Conservation (phyloP, 2,888 invertebrate genomes). For the Hipparchia semele region DNA sequence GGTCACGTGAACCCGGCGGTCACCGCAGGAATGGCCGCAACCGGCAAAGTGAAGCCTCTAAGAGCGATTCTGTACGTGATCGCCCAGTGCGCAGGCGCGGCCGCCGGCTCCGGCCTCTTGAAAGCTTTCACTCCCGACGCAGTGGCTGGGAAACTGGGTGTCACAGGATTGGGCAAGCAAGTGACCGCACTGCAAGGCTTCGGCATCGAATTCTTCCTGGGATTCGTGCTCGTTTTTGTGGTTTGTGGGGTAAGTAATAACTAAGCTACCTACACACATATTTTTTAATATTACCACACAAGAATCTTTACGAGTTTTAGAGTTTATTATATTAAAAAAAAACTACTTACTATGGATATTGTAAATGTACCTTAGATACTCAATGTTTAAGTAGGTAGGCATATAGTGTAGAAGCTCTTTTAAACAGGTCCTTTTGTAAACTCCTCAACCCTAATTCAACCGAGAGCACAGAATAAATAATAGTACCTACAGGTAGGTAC, state of each 20-base stretch:
- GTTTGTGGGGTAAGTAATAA: conserved; percentile 89
- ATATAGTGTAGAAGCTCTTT: too few species aligned
- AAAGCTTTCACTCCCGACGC: conserved; percentile 87
- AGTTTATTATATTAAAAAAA: too few species aligned
- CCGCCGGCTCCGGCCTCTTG: conserved; percentile 89
- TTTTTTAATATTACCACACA: too few species aligned
- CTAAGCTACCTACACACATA: too few species aligned
- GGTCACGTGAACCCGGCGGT: conserved; percentile 97
- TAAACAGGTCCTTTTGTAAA: too few species aligned
- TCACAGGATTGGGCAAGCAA: conserved; percentile 84
- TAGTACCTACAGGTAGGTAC: too few species aligned
- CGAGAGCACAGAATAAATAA: too few species aligned
- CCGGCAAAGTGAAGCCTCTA: conserved; percentile 89
- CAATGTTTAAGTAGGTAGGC: too few species aligned
- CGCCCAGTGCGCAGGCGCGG: conserved; percentile 92
- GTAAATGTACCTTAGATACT: too few species aligned
- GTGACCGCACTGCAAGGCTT: conserved; percentile 91
- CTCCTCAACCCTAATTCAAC: too few species aligned
- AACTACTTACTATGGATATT: too few species aligned
- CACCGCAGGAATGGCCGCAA: conserved; percentile 89
- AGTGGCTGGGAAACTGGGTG: conserved; percentile 85
- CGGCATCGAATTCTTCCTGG: conserved; percentile 95
- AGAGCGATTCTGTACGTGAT: conserved; percentile 91
- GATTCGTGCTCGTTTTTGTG: conserved; percentile 93
- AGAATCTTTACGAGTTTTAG: too few species aligned